Conservation (phyloP, 1,140 invertebrate species). For the Campoletis sonorensis region DNA sequence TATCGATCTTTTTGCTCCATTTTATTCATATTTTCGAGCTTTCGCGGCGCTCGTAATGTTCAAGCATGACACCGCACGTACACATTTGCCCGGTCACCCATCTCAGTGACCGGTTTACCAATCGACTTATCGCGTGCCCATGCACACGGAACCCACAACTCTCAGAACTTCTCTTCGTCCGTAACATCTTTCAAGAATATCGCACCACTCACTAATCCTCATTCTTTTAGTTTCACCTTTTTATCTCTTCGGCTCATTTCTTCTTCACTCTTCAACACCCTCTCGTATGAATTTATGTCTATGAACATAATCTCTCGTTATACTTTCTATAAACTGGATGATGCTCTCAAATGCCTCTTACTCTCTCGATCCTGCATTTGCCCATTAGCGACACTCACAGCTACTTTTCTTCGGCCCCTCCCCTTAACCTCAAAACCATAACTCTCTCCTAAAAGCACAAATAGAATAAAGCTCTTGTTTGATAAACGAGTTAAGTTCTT, state of each 20-base stretch:
- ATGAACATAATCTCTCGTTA: not conserved
- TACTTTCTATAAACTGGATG: not conserved
- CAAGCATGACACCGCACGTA: not conserved
- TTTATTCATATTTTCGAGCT: not conserved
- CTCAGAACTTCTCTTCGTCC: constrained; percentile 6
- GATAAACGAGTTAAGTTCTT: no score
- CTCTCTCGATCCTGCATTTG: not conserved
- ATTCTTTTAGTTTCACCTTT: not conserved
- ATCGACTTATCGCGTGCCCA: constrained; percentile 41
- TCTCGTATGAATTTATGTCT: no score
- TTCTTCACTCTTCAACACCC: not conserved
- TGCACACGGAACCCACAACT: no score
- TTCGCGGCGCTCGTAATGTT: not conserved
- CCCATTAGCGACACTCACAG: not conserved
- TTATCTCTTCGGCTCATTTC: not conserved
- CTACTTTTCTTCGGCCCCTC: not conserved
- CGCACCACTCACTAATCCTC: not conserved
- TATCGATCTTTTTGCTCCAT: not conserved
- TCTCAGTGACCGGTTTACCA: constrained; percentile 34
- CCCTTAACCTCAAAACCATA: not conserved
- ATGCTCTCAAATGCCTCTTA: no score
- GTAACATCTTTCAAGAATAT: constrained; percentile 1
- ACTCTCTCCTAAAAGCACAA: not conserved
- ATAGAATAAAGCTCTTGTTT: not conserved
- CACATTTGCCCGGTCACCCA: constrained; percentile 8